phyloP scores from a whole-genome alignment of 2,113 vertebrate species.

The Ceyx margarethae region DNA sequence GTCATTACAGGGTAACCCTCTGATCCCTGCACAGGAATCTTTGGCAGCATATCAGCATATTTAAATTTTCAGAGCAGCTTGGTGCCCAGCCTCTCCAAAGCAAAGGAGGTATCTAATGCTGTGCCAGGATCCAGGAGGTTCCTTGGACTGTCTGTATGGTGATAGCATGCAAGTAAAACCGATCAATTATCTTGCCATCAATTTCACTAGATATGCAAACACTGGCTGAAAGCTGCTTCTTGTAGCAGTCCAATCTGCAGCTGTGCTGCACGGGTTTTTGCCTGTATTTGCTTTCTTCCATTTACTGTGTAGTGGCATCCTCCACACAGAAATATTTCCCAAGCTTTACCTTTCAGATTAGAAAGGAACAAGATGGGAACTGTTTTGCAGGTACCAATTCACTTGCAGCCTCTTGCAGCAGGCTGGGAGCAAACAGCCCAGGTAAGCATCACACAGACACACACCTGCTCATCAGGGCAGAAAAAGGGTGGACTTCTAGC shows the following conservation, averaged over 20 bases:
- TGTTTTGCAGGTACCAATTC: neutral
- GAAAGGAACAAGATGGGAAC: neutral
- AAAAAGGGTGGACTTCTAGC: neutral
- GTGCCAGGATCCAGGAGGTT: neutral
- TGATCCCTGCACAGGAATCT: neutral
- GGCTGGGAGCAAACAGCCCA: neutral
- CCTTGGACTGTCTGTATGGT: neutral
- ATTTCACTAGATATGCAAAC: neutral
- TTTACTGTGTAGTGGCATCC: neutral
- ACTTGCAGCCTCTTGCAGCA: neutral
- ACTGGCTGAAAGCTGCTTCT: neutral
- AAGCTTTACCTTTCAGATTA: neutral
- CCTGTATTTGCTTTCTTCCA: neutral
- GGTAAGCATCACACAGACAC: accelerated
- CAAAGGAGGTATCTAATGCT: neutral
- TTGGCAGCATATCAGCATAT: neutral
- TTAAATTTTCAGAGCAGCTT: neutral
- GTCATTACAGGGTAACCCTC: neutral
- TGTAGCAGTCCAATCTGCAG: neutral
- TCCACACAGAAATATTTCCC: neutral
- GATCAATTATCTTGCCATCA: neutral
- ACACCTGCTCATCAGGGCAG: accelerated
- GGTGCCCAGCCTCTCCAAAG: neutral
- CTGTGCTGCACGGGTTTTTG: neutral
- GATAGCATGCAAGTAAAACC: neutral